A percentile compares a stretch with the other conserved stretches of the same genome.
Conservation (phyloP, 2,113 vertebrate genomes). For the Sakesphorus luctuosus region DNA sequence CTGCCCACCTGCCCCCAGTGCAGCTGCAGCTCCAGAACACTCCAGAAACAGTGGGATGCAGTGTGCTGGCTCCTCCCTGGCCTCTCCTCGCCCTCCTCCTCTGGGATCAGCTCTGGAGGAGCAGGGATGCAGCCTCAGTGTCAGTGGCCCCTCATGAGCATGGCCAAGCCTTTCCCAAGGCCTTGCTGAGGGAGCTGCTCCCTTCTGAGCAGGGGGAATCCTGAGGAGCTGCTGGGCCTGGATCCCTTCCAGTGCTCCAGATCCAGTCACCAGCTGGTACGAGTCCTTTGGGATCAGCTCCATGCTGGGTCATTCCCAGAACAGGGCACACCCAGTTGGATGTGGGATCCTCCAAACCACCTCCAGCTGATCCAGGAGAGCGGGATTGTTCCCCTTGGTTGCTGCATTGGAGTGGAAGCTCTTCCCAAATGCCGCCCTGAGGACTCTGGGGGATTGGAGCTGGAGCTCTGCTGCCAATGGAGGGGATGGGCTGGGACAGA, state of each 20-base stretch:
- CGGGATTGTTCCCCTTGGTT: neutral
- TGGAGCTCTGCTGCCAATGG: neutral
- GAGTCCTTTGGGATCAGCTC: neutral
- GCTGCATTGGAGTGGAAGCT: neutral
- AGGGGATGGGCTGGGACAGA: neutral
- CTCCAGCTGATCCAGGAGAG: neutral
- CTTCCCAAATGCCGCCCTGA: neutral
- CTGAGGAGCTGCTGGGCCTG: neutral
- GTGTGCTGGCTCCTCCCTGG: accelerated
- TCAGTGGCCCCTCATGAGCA: neutral
- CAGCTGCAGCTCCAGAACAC: neutral
- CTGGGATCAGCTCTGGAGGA: neutral
- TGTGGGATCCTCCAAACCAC: neutral
- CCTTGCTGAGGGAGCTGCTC: no score
- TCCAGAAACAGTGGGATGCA: accelerated
- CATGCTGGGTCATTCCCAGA: neutral
- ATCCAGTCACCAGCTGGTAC: accelerated
- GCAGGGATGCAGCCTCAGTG: accelerated
- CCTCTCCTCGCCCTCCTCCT: neutral
- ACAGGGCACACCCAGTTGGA: neutral
- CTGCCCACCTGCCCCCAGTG: accelerated
- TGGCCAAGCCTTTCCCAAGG: neutral
- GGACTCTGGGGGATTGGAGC: neutral
- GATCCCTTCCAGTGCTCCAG: neutral
- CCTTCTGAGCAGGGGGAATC: neutral